These are phyloP conservation scores for Netelia fuscicornis DNA, from an alignment of 2,888 invertebrate species.

Conservation along the genomic window DNA sequence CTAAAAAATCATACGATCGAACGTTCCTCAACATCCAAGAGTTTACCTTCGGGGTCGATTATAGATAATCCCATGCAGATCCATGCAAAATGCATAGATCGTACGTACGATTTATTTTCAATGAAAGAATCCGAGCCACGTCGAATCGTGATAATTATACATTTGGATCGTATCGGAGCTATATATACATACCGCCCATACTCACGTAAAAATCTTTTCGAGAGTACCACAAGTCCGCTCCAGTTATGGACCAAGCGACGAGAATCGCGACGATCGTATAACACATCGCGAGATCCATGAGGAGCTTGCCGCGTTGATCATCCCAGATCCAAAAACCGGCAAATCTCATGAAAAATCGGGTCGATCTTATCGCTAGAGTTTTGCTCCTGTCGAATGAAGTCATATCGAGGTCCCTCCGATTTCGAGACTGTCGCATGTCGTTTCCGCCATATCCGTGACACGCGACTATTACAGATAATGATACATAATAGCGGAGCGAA, in stretches of 20 bases:
- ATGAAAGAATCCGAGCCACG: no score
- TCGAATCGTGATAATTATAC: no score
- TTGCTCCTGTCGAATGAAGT: constrained; percentile 33
- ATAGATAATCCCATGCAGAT: no score
- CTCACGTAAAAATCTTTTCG: constrained; percentile 69
- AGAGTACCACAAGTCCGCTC: constrained; percentile 57
- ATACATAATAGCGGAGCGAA: constrained; percentile 22
- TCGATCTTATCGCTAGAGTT: constrained; percentile 61
- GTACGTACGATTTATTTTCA: no score
- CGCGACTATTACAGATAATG: constrained; percentile 45
- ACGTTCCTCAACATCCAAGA: not conserved
- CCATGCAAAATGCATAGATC: no score
- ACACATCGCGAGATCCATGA: constrained; percentile 46
- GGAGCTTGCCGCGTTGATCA: constrained; percentile 35
- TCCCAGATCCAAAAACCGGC: constrained; percentile 69
- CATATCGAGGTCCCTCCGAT: constrained; percentile 26
- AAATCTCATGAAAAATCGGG: constrained; percentile 66
- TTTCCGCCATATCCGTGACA: constrained; percentile 19
- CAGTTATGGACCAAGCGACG: constrained; percentile 49
- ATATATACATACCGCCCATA: constrained; percentile 1
- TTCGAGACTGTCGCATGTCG: constrained; percentile 36
- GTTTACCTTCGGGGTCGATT: no score
- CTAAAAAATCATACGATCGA: constrained; percentile 35
- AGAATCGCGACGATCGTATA: constrained; percentile 61
- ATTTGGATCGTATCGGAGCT: no score